Base-by-base conservation (phyloP, 2,888 invertebrate genomes). In the Campopleginae sp. region DNA sequence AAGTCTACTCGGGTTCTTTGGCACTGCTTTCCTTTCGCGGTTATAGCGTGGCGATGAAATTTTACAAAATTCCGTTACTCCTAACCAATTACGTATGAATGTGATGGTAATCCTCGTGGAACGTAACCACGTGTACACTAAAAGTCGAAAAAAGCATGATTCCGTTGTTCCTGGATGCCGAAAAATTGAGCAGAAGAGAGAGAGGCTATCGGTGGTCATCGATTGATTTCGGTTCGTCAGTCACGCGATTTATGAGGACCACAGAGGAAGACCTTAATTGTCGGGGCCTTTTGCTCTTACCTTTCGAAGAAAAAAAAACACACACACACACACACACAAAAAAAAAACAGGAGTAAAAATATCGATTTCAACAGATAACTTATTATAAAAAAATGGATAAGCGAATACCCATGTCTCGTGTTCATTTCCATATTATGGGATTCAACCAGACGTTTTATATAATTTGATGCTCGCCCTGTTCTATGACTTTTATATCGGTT, bases 181-280 rank as follows among this genome's bases (percentile, higher is more conserved):
- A 14, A 65, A 61, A 68, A 74, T 63, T 74, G 70, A 38, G 68
- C 42, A 66, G 38, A 14, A 38, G 48, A 27, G 48, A 27, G 8
- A 65, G 33, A 46, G 31, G 70, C 48, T 27, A 58, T 58, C 66
- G 65, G 63, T 82, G 82, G 75, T 85, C 79, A 82, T 85, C 82
- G 82, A 80, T 85, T 76, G 82, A 85, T 78, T 79, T 82, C 70
- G 74, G 51, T 71, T 66, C 58, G 68, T 85, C 78, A 71, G 85
- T 85, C 85, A 85, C 85, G 85, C 85, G 82, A 85, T 54, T 54
- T 46, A 54, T 63, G 42, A 48, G 31, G 58, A 76, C 66, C 51
- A 68, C 68, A 78, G 68, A 46, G 51, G 19, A 42, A 48, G 33
- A n/a, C 68, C 71, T 77, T 71, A 72, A 80, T 72, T 38, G 80